Evolutionary conservation across 2,113 vertebrate genomes (phyloP).

Genomic region (Tinamus guttatus): DNA sequence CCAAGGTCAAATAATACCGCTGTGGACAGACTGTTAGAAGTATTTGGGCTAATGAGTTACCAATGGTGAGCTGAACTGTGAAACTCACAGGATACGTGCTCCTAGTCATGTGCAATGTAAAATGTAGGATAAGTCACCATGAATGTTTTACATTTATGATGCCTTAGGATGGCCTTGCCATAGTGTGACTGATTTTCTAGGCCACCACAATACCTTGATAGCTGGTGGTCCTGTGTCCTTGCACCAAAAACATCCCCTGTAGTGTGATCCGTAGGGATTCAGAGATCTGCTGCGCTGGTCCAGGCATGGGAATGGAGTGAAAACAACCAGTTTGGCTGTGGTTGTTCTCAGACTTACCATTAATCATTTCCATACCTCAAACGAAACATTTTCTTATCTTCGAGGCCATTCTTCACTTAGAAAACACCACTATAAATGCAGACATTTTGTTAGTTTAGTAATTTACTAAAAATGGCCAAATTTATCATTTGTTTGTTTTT

Average conservation of each 20-base stretch:
- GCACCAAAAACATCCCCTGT: neutral
- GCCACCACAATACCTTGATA: neutral
- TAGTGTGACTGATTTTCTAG: neutral
- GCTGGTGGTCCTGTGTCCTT: neutral
- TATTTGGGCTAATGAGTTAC: constrained; percentile 60
- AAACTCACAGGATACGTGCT: constrained; percentile 10
- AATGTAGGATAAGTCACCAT: neutral
- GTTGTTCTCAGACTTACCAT: neutral
- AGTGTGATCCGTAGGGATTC: neutral
- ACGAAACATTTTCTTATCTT: neutral
- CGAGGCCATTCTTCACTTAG: neutral
- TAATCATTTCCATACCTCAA: constrained; percentile 7
- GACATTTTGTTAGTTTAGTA: neutral
- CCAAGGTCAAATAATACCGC: constrained; percentile 24
- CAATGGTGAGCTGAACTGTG: neutral
- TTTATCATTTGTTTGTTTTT: neutral
- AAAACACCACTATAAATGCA: neutral
- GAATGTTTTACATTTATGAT: neutral
- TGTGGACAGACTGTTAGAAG: neutral
- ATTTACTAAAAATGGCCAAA: neutral
- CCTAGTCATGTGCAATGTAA: neutral
- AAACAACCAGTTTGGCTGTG: neutral
- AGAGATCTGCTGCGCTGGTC: neutral
- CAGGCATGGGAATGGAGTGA: neutral
- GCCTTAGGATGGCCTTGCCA: neutral